Base-by-base conservation (phyloP, 2,797 vertebrate species). In the Octomys mimax region DNA sequence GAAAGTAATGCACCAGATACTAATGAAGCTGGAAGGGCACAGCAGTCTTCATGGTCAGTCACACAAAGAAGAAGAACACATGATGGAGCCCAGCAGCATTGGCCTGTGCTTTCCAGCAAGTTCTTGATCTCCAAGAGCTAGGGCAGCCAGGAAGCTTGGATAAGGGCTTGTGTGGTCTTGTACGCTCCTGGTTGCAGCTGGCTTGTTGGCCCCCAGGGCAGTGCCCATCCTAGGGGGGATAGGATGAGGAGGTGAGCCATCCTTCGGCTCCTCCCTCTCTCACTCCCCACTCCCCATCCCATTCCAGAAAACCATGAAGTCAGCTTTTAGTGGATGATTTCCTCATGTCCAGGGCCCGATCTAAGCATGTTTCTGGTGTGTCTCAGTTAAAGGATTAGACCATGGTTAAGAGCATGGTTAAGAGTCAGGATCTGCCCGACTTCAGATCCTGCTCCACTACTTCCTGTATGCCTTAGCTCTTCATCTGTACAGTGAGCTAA, bases 401-500 rank as follows among this genome's bases (percentile, higher is more conserved):
- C n/a, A 73, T 39, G 36, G 13, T 83, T 84, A 81, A 71, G 28
- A 89, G 31, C n/a, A 73, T 39, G 36, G 13, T 83, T 84, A 81
- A 71, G 28, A 89, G 31, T 42, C 5, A 42, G 42, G 42, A 42
- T 42, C 11, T 46, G 68, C 24, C 31, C 75, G 49, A 91, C 36
- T 89, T 93, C 46, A 66, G 91, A 75, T 84, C 21, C 52, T 81
- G 39, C 13, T 57, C 61, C 68, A 77, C n/a, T 22, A 14, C 6
- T 91, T 59, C 62, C 89, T 57, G 26, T 68, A 61, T 81, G 26
- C 24, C 39, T 92, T 78, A 64, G 39, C 49, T 87, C 66, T 85
- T 93, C 31, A 57, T 66, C 62, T 92, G 33, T 83, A 82, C 49
- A 86, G 57, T 42, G 54, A 68, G 39, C 73, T 90, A 77, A 89